Conservation (phyloP, 2,113 vertebrate genomes). For the Labrus mixtus region DNA sequence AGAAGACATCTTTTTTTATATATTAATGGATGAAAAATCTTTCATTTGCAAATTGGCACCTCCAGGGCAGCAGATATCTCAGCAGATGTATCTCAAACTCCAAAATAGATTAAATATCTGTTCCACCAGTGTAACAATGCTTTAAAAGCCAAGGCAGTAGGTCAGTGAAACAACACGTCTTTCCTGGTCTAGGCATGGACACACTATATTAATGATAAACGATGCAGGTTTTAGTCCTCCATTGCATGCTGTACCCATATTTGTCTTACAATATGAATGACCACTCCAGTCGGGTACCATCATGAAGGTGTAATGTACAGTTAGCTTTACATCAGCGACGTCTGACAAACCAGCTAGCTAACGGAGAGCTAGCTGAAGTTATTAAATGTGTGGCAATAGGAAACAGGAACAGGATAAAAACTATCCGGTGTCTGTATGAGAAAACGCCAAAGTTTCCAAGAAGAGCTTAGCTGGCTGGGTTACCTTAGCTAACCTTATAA, state of each 20-base stretch:
- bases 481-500: too few species aligned
- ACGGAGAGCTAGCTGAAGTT: too few species aligned
- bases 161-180: constrained; percentile 26
- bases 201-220: neutral
- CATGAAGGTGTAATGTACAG: neutral
- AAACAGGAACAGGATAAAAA: too few species aligned
- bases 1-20: neutral
- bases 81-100: constrained; percentile 7
- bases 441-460: too few species aligned
- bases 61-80: neutral
- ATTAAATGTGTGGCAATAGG: too few species aligned
- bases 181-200: constrained; percentile 5
- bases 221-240: neutral
- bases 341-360: too few species aligned
- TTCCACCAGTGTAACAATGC: constrained; percentile 12
- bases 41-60: neutral
- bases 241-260: constrained; percentile 35
- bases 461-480: too few species aligned
- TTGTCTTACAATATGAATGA: neutral
- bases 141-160: constrained; percentile 59
- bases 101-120: neutral
- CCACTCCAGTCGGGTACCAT: neutral
- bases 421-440: too few species aligned
- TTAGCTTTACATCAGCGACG: neutral
- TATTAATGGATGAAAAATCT: neutral